phyloP scores from a whole-genome alignment of 2,113 vertebrate species.

The Felis catus region F.catus_Fca126_mat1.0 CM031413.1:126273501-126274000 shows the following conservation, averaged over 20 bases:
- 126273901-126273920: background rate
- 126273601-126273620: background rate
- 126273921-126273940: background rate
- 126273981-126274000: background rate
- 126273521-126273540: background rate
- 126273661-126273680: background rate
- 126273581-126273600: background rate
- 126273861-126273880: slow-evolving; percentile 1
- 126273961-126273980: background rate
- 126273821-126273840: background rate
- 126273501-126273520: background rate
- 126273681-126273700: background rate
- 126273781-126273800: background rate
- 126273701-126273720: background rate
- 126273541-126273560: background rate
- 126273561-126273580: background rate
- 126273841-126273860: background rate
- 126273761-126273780: background rate
- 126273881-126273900: background rate
- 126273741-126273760: slow-evolving; percentile 1
- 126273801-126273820: background rate
- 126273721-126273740: background rate
- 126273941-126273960: background rate
- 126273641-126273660: background rate
- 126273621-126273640: background rate